A percentile compares a stretch with the other conserved stretches of the same genome.
phyloP scores from a whole-genome alignment of 1,140 invertebrate genomes.

The Ruditapes philippinarum region DNA sequence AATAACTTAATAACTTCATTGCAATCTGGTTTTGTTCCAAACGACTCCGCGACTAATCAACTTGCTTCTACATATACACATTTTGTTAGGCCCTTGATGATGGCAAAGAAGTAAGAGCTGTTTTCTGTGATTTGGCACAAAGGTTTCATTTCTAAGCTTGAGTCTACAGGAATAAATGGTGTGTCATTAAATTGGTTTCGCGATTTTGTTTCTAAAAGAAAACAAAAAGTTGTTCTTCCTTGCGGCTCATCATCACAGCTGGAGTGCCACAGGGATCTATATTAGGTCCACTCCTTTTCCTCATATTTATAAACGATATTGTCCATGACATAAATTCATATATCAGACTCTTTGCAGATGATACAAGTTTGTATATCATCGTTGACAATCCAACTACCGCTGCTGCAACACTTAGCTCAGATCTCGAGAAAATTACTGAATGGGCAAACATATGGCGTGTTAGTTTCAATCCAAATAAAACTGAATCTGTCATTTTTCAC shows the following conservation, averaged over 20 bases:
- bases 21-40: too few relatives aligned
- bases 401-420: background rate
- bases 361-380: background rate
- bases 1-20: too few relatives aligned
- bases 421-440: background rate
- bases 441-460: background rate
- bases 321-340: background rate
- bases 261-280: constrained; percentile 18
- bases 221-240: background rate
- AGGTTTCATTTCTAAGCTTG: too few relatives aligned
- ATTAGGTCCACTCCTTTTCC: background rate
- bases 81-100: too few relatives aligned
- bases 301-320: constrained; percentile 1
- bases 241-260: background rate
- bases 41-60: too few relatives aligned
- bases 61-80: too few relatives aligned
- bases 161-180: background rate
- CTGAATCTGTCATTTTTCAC: background rate
- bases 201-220: background rate
- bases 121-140: too few relatives aligned
- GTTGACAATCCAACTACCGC: constrained; percentile 5
- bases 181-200: background rate
- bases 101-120: too few relatives aligned
- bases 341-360: constrained; percentile 18
- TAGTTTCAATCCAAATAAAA: background rate